A percentile compares a stretch with the other conserved stretches of the same genome.
Conservation (phyloP, 2,888 invertebrate genomes). For the Brachyptera risi region DNA sequence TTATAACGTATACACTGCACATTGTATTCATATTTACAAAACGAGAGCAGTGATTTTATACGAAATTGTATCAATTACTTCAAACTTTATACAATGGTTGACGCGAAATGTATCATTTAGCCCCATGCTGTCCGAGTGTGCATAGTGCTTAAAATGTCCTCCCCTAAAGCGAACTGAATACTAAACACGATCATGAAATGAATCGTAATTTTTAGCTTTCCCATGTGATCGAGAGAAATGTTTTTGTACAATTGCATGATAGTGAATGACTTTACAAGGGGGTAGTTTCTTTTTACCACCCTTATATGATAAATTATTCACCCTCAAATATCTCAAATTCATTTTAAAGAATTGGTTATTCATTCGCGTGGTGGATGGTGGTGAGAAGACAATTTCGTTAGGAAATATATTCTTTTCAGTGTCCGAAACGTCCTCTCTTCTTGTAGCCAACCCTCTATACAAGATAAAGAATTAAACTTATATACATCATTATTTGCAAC, state of each 20-base stretch:
- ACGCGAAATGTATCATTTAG: background rate
- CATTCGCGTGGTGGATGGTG: conserved; percentile 15
- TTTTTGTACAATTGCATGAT: conserved; percentile 1
- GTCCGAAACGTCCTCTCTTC: background rate
- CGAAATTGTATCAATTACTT: background rate
- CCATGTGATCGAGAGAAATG: conserved; percentile 18
- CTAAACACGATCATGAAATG: background rate
- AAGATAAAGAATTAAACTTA: too few species aligned
- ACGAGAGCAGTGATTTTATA: too few species aligned
- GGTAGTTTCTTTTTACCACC: conserved; percentile 15
- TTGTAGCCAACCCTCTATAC: background rate
- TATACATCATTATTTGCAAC: background rate
- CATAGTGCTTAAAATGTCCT: background rate
- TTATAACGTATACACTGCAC: too few species aligned
- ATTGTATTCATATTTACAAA: too few species aligned
- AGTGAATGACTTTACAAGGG: conserved; percentile 25
- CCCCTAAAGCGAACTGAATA: background rate
- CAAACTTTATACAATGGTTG: background rate
- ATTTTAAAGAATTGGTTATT: conserved; percentile 12
- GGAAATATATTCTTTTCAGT: conserved; percentile 17
- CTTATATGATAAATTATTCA: conserved; percentile 12
- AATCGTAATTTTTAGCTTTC: background rate
- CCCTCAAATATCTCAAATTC: too few species aligned
- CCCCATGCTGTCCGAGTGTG: background rate
- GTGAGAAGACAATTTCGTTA: conserved; percentile 2